These are phyloP conservation scores for Pseudocheirus occidentalis DNA, from an alignment of 2,797 vertebrate species.

Conservation along the genomic window DNA sequence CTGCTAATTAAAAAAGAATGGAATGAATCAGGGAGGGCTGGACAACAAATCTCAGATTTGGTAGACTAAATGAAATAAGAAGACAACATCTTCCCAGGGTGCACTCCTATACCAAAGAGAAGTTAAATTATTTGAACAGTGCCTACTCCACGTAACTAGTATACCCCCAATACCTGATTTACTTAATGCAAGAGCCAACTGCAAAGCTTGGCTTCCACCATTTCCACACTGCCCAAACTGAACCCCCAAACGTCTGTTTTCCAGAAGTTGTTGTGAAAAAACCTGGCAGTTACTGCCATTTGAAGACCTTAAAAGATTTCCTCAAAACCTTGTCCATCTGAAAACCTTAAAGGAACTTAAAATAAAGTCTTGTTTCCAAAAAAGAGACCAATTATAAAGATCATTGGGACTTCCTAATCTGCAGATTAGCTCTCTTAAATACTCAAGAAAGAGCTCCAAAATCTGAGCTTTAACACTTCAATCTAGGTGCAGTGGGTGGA, in stretches of 20 bases:
- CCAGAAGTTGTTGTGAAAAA: background rate
- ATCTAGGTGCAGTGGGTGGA: background rate
- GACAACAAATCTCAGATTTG: background rate
- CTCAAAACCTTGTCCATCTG: background rate
- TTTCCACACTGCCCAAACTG: background rate
- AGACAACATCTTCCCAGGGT: background rate
- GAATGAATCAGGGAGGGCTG: background rate
- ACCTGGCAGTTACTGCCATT: background rate
- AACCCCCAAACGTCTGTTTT: background rate
- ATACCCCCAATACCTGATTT: conserved; percentile 21
- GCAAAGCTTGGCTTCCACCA: conserved; percentile 9
- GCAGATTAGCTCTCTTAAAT: background rate
- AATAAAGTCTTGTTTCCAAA: conserved; percentile 17
- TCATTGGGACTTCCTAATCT: background rate
- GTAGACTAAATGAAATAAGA: conserved; percentile 15
- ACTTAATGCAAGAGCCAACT: conserved; percentile 36
- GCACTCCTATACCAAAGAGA: conserved; percentile 10
- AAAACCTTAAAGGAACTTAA: background rate
- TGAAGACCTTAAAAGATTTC: background rate
- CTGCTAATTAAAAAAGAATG: conserved; percentile 15
- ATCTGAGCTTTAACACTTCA: background rate
- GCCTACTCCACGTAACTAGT: background rate
- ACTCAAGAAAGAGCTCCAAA: conserved; percentile 22
- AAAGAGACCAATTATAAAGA: background rate
- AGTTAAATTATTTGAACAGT: background rate